phyloP scores from a whole-genome alignment of 2,888 invertebrate species.

The Rhogogaster chlorosoma region DNA sequence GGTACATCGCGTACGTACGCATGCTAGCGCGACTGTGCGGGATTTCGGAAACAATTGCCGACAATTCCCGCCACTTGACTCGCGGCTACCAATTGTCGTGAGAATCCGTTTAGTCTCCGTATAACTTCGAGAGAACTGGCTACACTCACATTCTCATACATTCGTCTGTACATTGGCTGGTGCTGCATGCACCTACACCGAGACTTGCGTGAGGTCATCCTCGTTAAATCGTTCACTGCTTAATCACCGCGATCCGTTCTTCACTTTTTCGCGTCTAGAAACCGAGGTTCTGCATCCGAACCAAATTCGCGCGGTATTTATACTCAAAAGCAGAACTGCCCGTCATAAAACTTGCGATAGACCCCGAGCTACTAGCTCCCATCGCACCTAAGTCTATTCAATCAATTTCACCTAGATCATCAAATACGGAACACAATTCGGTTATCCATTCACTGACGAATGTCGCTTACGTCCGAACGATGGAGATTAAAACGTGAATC shows the following conservation, averaged over 20 bases:
- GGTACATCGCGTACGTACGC: constrained; percentile 56
- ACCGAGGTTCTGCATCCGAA: background rate
- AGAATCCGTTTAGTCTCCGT: constrained; percentile 75
- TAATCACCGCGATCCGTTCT: constrained; percentile 70
- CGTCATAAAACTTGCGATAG: background rate
- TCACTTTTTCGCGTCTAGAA: constrained; percentile 40
- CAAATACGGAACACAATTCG: background rate
- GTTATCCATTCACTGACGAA: background rate
- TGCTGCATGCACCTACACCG: background rate
- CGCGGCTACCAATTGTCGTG: constrained; percentile 77
- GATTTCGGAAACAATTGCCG: constrained; percentile 79
- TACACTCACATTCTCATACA: background rate
- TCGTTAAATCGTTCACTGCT: constrained; percentile 77
- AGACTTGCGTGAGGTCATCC: constrained; percentile 76
- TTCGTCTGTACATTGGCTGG: background rate
- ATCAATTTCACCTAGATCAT: background rate
- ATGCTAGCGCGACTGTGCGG: constrained; percentile 72
- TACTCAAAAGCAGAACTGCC: background rate
- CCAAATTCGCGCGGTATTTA: background rate
- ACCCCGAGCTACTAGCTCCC: background rate
- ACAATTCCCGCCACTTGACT: constrained; percentile 78
- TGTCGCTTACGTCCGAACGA: background rate
- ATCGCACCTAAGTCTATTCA: background rate
- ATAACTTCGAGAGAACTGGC: constrained; percentile 60
- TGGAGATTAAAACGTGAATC: background rate